Evolutionary conservation across 2,888 invertebrate species (phyloP), one percentile per base, ranked within the genome.

Genomic region (Dicycla oo): DNA sequence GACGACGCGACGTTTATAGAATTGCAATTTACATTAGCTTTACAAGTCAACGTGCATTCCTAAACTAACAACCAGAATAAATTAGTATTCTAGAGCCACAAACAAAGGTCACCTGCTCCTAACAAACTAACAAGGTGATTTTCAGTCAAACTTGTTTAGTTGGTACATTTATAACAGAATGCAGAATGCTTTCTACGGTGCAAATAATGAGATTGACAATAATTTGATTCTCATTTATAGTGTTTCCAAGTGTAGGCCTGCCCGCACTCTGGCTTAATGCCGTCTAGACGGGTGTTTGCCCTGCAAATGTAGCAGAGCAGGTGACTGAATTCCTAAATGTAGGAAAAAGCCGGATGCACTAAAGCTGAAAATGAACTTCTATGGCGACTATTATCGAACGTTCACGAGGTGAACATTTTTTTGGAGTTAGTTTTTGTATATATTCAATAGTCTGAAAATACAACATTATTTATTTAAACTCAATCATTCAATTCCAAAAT

Each of bases 231-330:
- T 75, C 68, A 79, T 86, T 83, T 81, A 77, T 73, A 78, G 79
- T 80, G 78, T 84, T 87, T 88, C 83, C 77, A 87, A 82, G 83
- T 83, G 85, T 89, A 88, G 82, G 87, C 87, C 77, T 83, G 34
- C 38, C n/a, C 5, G 88, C 86, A 89, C 87, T 88, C 82, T 83
- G 80, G 89, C 87, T 85, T 87, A 83, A 87, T 86, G 85, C 83
- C 77, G 94, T 94, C 94, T 95, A 95, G 95, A 95, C 94, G 79
- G 85, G 92, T 94, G 94, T 94, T 94, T 93, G 85, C 88, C 78
- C 80, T 78, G 85, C 76, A 87, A 89, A 89, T 88, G 88, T 78
- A 88, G 88, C 92, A n/a, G n/a, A n/a, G n/a, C n/a, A 91, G 91
- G 91, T 93, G 91, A 87, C 87, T 87, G 86, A 84, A 89, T 91